Percentiles rank a stretch among this genome's conserved stretches.
Conservation (phyloP, 2,888 invertebrate genomes). For the Notodonta dromedarius region DNA sequence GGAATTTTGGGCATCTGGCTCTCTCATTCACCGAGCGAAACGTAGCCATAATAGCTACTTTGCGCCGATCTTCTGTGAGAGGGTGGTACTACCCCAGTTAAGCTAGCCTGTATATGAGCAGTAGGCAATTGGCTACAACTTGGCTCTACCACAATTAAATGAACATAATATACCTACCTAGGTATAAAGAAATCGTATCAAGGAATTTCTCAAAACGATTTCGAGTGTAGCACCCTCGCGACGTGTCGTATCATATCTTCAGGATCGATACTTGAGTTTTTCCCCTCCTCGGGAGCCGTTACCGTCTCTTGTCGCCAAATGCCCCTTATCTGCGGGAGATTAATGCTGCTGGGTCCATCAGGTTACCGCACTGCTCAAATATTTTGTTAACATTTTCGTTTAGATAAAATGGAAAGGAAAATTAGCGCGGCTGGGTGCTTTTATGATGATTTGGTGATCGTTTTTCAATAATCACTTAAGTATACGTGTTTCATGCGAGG, state of each 20-base stretch:
- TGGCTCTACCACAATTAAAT: too few relatives aligned
- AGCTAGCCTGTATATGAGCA: too few relatives aligned
- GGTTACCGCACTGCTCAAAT: constrained; percentile 34
- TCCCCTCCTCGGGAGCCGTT: constrained; percentile 44
- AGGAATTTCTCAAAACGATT: constrained; percentile 36
- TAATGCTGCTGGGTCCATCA: constrained; percentile 43
- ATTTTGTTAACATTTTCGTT: constrained; percentile 39
- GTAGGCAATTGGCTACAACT: too few relatives aligned
- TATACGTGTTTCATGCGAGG: too few relatives aligned
- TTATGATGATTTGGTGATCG: neutral
- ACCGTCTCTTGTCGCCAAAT: constrained; percentile 44
- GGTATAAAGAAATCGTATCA: constrained; percentile 17
- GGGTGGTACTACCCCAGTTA: too few relatives aligned
- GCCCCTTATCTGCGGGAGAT: constrained; percentile 48
- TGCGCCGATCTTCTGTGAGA: too few relatives aligned
- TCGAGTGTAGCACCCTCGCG: constrained; percentile 34
- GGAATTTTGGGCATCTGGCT: too few relatives aligned
- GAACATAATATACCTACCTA: too few relatives aligned
- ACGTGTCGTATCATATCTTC: constrained; percentile 51
- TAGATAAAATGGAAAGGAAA: constrained; percentile 28
- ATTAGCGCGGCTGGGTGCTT: constrained; percentile 2
- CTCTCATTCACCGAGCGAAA: too few relatives aligned
- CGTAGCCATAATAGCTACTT: too few relatives aligned
- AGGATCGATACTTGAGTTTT: constrained; percentile 62
- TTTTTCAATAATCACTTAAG: neutral